phyloP scores from a whole-genome alignment of 2,888 invertebrate species.

The Drosophila mulleri region DNA sequence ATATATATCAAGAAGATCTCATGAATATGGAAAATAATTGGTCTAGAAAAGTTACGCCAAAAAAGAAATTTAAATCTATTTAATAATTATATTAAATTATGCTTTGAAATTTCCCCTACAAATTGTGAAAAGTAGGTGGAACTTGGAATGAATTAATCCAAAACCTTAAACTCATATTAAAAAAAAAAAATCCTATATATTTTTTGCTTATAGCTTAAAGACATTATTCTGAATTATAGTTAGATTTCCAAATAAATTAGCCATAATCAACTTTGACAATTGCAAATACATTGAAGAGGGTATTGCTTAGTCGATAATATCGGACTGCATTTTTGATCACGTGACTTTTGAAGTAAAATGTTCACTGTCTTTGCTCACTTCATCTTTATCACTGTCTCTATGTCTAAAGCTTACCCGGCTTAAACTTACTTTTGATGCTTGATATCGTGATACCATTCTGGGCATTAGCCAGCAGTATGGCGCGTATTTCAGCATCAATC shows the following conservation, averaged over 20 bases:
- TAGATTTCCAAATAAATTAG: too few relatives aligned
- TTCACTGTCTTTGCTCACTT: too few relatives aligned
- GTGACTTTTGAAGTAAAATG: neutral
- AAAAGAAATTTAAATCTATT: neutral
- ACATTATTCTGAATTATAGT: too few relatives aligned
- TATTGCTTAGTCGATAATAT: neutral
- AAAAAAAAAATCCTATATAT: too few relatives aligned
- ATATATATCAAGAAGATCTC: neutral
- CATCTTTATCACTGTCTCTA: neutral
- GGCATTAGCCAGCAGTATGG: slow-evolving; percentile 82
- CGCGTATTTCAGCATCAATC: slow-evolving; percentile 80
- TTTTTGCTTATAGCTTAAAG: too few relatives aligned
- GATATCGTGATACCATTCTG: slow-evolving; percentile 83
- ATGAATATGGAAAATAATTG: neutral
- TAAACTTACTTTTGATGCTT: slow-evolving; percentile 80
- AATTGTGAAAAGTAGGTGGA: neutral
- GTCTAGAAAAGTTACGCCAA: neutral
- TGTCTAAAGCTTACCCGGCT: neutral
- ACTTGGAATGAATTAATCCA: too few relatives aligned
- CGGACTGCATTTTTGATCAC: neutral
- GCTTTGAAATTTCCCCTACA: neutral
- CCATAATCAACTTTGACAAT: too few relatives aligned
- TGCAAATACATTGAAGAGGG: too few relatives aligned
- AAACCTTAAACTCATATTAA: too few relatives aligned
- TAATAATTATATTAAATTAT: neutral